A percentile compares a stretch with the other conserved stretches of the same genome.
These are phyloP conservation scores for Dinomys branickii DNA, from an alignment of 2,113 vertebrate genomes.

Conservation along the genomic window DNA sequence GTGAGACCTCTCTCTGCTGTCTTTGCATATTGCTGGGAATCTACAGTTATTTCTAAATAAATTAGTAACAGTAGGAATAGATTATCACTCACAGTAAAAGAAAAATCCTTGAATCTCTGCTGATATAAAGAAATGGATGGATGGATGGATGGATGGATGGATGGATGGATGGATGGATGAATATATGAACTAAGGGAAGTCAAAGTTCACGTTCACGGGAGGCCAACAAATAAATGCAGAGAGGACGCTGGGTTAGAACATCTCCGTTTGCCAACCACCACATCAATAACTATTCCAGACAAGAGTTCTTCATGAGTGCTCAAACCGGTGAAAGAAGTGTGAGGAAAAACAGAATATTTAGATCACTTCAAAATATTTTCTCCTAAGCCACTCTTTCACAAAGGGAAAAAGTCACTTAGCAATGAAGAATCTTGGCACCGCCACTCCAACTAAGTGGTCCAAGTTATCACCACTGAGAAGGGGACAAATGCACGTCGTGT, in stretches of 20 bases:
- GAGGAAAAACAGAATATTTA: background rate
- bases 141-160: background rate
- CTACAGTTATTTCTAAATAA: conserved; percentile 7
- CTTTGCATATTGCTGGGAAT: background rate
- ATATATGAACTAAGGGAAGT: background rate
- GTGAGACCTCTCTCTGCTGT: background rate
- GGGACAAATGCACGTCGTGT: accelerated
- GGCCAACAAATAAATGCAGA: background rate
- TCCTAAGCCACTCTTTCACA: background rate
- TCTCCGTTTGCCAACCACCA: background rate
- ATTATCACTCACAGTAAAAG: background rate
- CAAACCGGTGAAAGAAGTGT: background rate
- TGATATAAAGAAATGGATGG: background rate
- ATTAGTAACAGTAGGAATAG: background rate
- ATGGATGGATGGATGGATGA: background rate
- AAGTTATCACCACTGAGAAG: background rate
- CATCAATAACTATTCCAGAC: background rate
- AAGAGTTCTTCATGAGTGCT: background rate
- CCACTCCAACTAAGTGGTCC: background rate
- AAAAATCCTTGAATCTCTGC: background rate
- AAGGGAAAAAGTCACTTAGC: background rate
- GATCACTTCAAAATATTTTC: background rate
- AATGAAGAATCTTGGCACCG: background rate
- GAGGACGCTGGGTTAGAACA: background rate
- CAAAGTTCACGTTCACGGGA: background rate